These are phyloP conservation scores for Panulirus ornatus DNA, from an alignment of 1,140 invertebrate genomes.

Conservation along the genomic window DNA sequence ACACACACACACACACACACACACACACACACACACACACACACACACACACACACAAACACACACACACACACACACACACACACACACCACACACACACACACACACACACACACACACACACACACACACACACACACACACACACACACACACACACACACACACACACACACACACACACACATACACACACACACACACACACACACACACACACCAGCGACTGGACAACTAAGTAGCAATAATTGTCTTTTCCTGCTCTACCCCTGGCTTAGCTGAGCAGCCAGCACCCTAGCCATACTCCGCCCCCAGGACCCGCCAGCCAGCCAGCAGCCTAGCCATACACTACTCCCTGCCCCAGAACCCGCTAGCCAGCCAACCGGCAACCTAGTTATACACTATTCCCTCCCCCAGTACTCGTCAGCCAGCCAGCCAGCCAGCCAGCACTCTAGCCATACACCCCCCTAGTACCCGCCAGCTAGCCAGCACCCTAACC, in stretches of 20 bases:
- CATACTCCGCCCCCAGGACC: background rate
- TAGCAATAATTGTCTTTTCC: slow-evolving; percentile 51
- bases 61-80: too few species aligned
- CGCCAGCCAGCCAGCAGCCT: background rate
- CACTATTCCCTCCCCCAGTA: background rate
- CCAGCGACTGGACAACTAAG: background rate
- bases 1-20: background rate
- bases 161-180: too few species aligned
- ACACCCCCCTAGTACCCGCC: too few species aligned
- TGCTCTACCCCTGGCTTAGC: background rate
- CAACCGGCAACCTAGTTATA: background rate
- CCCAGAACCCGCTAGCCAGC: background rate
- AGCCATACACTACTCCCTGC: background rate
- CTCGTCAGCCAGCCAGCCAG: background rate
- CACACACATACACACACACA: background rate
- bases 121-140: too few species aligned
- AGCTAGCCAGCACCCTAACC: too few species aligned
- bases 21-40: background rate
- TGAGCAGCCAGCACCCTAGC: too few species aligned
- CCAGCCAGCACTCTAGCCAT: too few species aligned
- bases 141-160: too few species aligned
- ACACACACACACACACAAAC: too few species aligned
- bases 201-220: slow-evolving; percentile 5
- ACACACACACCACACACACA: too few species aligned
- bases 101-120: too few species aligned